Evolutionary conservation across 2,797 vertebrate species (phyloP), one percentile per base, ranked within the genome.

Genomic region (Enteromius fasciolatus): DNA sequence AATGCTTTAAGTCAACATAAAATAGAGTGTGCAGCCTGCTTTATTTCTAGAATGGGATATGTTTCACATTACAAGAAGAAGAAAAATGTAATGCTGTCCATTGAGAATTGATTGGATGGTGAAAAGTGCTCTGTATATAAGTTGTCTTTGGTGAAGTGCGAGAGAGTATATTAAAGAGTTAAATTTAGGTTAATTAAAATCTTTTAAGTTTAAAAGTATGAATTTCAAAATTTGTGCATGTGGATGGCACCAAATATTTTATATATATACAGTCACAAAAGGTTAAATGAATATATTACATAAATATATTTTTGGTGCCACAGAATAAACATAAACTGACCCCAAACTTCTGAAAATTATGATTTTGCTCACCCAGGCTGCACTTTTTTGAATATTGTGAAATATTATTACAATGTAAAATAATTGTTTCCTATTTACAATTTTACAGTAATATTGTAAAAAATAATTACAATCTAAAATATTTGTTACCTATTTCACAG

Each of bases 1-100:
- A 73, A 74, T 36, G 48, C 36, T 36, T 0, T 5, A 77, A 77
- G 39, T 64, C 76, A 66, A 46, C 23, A 12, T 63, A 17, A 76
- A 77, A 64, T 15, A n/a, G 25, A 77, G 23, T 50, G 50, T 17
- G 39, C 72, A 75, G 11, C n/a, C 46, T 17, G 52, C 54, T 52
- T 81, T 66, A 36, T 17, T 54, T 61, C 12, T 5, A 12, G 17
- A 39, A 64, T 80, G 8, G 36, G 4, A 11, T 18, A 1, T n/a
- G 23, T 25, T 44, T 73, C 28, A 14, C 28, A 33, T 61, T 61
- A 61, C 28, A 50, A 52, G 5, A 12, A 39, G 25, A 52, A 48
- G 5, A 64, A 8, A 50, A 7, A 18, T 52, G n/a, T 18, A 6
- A 73, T 66, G 50, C 33, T 25, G n/a, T 54, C 31, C 41, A 64